Base-by-base conservation (phyloP, 1,140 invertebrate genomes). In the Harpegnathos saltator region DNA sequence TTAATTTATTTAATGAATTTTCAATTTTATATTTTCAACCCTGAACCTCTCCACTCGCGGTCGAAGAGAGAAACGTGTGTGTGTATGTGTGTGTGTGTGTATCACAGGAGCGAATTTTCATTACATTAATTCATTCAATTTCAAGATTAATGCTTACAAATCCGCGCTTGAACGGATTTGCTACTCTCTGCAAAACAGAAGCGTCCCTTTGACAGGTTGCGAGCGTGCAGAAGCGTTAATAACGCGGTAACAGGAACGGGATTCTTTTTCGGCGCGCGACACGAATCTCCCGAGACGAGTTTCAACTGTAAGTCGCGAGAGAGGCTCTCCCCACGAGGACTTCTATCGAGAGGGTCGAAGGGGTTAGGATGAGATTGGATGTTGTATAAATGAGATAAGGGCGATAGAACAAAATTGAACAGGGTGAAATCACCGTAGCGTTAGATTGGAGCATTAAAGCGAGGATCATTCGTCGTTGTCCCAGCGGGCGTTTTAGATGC, bases 391-490 rank as follows among this genome's bases (percentile, higher is more conserved):
- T 38, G 73, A 66, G 48, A 54, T 66, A 77, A 77, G 19, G 61
- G 48, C 15, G 74, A 65, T 77, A 54, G 26, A 77, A 54, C 62
- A 66, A 77, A 77, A 77, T 77, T 77, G 62, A 29, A 52, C 29
- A 44, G 61, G 29, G 58, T 54, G 48, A 66, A 66, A 77, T 77
- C 62, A 77, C 29, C 61, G 48, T 38, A 26, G 50, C n/a, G 74
- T 66, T 77, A 77, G 62, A 77, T 77, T 77, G 54, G 26, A 54
- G 61, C 62, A 54, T 62, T 77, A 77, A 77, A 77, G 61, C 62
- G 48, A 29, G 48, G 52, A 77, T 11, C 61, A 65, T 77, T 77
- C 29, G 50, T 77, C 48, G 59, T 24, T 61, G 50, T 77, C 50
- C 74, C 62, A 77, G 14, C 15, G 74, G 62, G 19, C 62, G 24